phyloP scores from a whole-genome alignment of 2,797 vertebrate genomes.

The Scarus forsteni region DNA sequence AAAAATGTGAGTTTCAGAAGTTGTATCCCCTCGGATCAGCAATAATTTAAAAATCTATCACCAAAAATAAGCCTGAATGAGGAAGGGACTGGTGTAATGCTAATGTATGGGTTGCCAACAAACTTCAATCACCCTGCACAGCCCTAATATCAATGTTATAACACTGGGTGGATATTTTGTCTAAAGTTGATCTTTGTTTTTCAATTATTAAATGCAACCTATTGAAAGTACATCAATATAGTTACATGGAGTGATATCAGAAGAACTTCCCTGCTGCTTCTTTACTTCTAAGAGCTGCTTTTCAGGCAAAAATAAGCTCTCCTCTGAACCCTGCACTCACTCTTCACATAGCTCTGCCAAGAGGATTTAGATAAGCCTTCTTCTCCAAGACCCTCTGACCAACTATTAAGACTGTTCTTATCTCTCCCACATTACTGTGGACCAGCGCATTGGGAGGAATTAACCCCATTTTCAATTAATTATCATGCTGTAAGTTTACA shows the following conservation, averaged over 20 bases:
- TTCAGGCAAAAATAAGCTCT: conserved; percentile 76
- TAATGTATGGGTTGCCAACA: no score
- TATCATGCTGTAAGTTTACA: conserved; percentile 58
- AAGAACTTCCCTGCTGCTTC: conserved; percentile 47
- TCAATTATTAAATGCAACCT: conserved; percentile 15
- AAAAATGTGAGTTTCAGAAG: no score
- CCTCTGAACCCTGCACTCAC: conserved; percentile 61
- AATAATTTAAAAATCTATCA: no score
- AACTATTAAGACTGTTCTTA: conserved; percentile 76
- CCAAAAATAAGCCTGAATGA: no score
- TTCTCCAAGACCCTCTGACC: conserved; percentile 71
- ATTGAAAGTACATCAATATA: conserved; percentile 41
- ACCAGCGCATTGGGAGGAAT: conserved; percentile 60
- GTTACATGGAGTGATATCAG: conserved; percentile 48
- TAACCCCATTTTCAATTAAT: conserved; percentile 66
- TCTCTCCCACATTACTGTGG: conserved; percentile 66
- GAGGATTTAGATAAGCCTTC: conserved; percentile 81
- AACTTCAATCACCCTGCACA: no score
- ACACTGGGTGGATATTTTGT: conserved; percentile 24
- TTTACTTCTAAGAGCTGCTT: conserved; percentile 73
- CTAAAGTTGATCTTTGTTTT: conserved; percentile 24
- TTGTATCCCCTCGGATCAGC: no score
- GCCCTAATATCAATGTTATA: conserved; percentile 6
- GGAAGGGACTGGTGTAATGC: no score
- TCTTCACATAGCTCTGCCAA: conserved; percentile 70